These are phyloP conservation scores for Drosophila ustulata DNA, from an alignment of 2,888 invertebrate genomes.

Conservation along the genomic window DNA sequence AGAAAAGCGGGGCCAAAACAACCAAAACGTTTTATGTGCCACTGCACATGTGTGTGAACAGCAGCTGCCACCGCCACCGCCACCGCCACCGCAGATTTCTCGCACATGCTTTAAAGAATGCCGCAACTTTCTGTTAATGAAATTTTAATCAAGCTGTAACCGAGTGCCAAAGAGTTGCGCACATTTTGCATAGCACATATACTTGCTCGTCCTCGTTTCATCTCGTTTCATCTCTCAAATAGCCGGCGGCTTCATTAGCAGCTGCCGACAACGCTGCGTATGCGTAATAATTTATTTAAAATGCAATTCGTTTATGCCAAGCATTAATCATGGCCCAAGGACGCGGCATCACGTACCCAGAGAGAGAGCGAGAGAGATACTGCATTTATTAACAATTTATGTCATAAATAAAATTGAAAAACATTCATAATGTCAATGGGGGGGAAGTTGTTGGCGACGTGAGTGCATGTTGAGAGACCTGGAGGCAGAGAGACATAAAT, in stretches of 20 bases:
- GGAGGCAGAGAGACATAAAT: slow-evolving; percentile 51
- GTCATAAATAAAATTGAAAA: slow-evolving; percentile 77
- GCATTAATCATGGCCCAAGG: slow-evolving; percentile 67
- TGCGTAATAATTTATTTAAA: slow-evolving; percentile 76
- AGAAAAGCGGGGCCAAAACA: slow-evolving; percentile 56
- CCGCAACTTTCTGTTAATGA: slow-evolving; percentile 77
- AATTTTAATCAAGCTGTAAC: slow-evolving; percentile 75
- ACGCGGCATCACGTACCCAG: slow-evolving; percentile 45
- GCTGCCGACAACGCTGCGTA: slow-evolving; percentile 56
- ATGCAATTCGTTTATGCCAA: slow-evolving; percentile 73
- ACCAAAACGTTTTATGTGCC: slow-evolving; percentile 68
- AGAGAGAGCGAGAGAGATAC: slow-evolving; percentile 8
- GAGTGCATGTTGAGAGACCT: slow-evolving; percentile 50
- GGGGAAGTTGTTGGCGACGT: slow-evolving; percentile 38
- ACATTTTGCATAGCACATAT: slow-evolving; percentile 40
- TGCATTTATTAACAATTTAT: slow-evolving; percentile 79
- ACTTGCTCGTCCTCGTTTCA: slow-evolving; percentile 13
- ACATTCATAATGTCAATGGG: slow-evolving; percentile 72
- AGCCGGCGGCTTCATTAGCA: slow-evolving; percentile 74
- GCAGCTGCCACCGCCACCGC: slow-evolving; percentile 31
- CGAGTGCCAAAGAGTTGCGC: slow-evolving; percentile 31
- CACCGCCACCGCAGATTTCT: slow-evolving; percentile 67
- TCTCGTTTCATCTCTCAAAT: slow-evolving; percentile 46
- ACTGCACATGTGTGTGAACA: slow-evolving; percentile 22
- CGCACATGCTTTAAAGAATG: slow-evolving; percentile 73